Percentiles rank a stretch among this genome's conserved stretches.
Conservation (phyloP, 2,888 invertebrate genomes). For the Thera obeliscata region DNA sequence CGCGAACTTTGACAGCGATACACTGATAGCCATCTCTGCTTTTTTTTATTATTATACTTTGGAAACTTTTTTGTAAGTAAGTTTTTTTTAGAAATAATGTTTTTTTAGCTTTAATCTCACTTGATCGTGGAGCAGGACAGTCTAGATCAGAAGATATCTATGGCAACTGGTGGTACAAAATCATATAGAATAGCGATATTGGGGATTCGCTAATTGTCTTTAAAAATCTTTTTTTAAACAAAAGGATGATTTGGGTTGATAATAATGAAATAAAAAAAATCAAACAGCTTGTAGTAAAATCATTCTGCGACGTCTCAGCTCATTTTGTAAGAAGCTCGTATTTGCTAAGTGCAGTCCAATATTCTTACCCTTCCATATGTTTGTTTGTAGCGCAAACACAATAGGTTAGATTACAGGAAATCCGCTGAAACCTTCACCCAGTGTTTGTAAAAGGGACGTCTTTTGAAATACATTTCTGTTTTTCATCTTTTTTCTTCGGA, state of each 20-base stretch:
- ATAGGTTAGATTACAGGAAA: slow-evolving; percentile 59
- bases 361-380: slow-evolving; percentile 24
- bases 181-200: no score
- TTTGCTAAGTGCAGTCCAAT: slow-evolving; percentile 33
- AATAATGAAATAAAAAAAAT: neutral
- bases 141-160: no score
- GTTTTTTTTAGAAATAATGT: no score
- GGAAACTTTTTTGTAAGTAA: no score
- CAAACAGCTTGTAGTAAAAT: neutral
- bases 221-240: no score
- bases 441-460: slow-evolving; percentile 37
- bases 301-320: neutral
- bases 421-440: slow-evolving; percentile 47
- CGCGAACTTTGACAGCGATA: no score
- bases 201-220: no score
- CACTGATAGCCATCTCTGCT: no score
- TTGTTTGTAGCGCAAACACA: slow-evolving; percentile 52
- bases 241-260: neutral
- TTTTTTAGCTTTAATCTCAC: no score
- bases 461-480: slow-evolving; percentile 5
- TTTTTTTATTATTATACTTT: no score
- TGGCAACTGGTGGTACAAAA: no score
- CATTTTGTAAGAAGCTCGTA: slow-evolving; percentile 11
- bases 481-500: slow-evolving; percentile 4
- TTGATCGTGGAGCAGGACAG: no score